Base-by-base conservation (phyloP, 2,797 vertebrate genomes). In the Pogoniulus pusillus region DNA sequence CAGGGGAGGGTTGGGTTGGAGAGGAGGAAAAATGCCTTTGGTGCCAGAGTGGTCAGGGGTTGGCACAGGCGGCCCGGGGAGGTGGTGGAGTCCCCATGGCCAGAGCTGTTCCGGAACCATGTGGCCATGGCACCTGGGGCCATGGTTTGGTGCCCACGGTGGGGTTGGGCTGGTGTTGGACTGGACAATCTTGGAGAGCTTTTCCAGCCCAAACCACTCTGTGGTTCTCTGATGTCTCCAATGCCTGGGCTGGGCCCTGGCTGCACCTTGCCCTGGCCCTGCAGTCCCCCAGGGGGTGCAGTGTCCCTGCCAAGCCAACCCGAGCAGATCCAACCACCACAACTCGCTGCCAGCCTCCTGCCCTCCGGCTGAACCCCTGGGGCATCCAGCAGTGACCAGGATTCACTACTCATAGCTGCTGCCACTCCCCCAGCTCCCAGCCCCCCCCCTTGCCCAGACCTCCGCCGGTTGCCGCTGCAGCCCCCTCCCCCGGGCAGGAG, bases 391-490 rank as follows among this genome's bases (percentile, higher is more conserved):
- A 41, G 22, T 66, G 29, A 3, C 7, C n/a, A 9, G 41, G 26
- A 24, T 17, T 47, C 1, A 2, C 23, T 18, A 7, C 27, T 85
- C 2, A 0, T 2, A 9, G 55, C 39, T 1, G 2, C 39, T 66
- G 19, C 54, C 10, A 2, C 3, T n/a, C 12, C 30, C 10, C 9
- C 39, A 5, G 11, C 7, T 0, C 27, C 22, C 22, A 27, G 0
- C 0, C 32, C 32, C 58, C 6, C 16, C 19, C 17, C 27, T 19
- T 7, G 24, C 27, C 75, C 6, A 51, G 39, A 11, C 12, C 12
- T 16, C 0, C 0, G n/a, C 6, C 34, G 43, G 0, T 26, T 15
- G 27, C 37, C 34, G 22, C 39, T 7, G 29, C 78, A 59, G 39
- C 30, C 23, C 35, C 39, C 54, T 71, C 22, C 34, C 29, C 1